A percentile compares a stretch with the other conserved stretches of the same genome.
These are phyloP conservation scores for Xenopus petersii DNA, from an alignment of 2,797 vertebrate species.

Conservation along the genomic window DNA sequence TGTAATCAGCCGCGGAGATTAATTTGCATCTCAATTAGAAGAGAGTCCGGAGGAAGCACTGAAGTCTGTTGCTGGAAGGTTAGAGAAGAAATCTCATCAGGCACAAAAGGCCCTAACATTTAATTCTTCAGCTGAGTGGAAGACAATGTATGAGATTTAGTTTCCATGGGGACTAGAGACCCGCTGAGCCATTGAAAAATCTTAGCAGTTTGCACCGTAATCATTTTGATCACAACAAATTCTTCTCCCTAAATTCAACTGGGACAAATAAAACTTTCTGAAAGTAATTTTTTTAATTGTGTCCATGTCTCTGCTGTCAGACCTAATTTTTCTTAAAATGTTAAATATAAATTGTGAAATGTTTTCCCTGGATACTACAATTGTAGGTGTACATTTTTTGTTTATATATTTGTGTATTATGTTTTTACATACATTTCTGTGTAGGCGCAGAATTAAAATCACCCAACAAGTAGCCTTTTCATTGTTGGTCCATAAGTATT, in stretches of 20 bases:
- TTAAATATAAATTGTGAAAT: background rate
- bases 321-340: background rate
- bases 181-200: slow-evolving; percentile 65
- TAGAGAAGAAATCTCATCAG: slow-evolving; percentile 82
- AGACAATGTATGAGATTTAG: slow-evolving; percentile 73
- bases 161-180: slow-evolving; percentile 83
- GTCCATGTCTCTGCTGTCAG: background rate
- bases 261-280: slow-evolving; percentile 36
- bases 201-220: slow-evolving; percentile 58
- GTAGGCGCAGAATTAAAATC: no score
- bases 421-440: no score
- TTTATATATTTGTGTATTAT: no score
- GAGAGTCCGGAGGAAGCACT: slow-evolving; percentile 70
- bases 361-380: no score
- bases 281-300: slow-evolving; percentile 33
- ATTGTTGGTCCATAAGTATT: no score
- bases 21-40: slow-evolving; percentile 95
- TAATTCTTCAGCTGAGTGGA: slow-evolving; percentile 73
- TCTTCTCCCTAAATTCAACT: slow-evolving; percentile 59
- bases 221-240: slow-evolving; percentile 64
- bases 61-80: slow-evolving; percentile 71
- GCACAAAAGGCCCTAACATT: slow-evolving; percentile 76
- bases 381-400: background rate
- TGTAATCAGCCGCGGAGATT: slow-evolving; percentile 90
- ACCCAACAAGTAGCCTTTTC: no score